These are phyloP conservation scores for Colletes collaris DNA, from an alignment of 2,888 invertebrate species.

Conservation along the genomic window DNA sequence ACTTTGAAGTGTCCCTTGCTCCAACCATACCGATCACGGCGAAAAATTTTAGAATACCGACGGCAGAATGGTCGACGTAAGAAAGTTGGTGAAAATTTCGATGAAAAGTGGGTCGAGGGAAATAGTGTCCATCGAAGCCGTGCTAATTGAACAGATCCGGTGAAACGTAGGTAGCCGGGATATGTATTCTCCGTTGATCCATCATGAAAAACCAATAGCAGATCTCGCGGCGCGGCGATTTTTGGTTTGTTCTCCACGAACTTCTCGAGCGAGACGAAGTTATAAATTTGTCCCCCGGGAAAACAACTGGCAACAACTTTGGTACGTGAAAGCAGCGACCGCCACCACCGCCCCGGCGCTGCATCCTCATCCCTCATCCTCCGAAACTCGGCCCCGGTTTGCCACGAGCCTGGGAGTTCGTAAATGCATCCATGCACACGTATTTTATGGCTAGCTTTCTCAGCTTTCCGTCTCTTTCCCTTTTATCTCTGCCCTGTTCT, in stretches of 20 bases:
- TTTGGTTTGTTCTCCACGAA: slow-evolving; percentile 52
- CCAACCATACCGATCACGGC: too few relatives aligned
- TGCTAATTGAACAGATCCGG: slow-evolving; percentile 66
- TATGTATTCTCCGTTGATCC: slow-evolving; percentile 21
- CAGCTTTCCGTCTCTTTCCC: slow-evolving; percentile 38
- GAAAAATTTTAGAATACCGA: too few relatives aligned
- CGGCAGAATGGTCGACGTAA: too few relatives aligned
- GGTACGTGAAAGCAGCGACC: slow-evolving; percentile 21
- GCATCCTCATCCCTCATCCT: slow-evolving; percentile 51
- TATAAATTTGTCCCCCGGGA: slow-evolving; percentile 73
- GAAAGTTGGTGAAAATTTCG: slow-evolving; percentile 23
- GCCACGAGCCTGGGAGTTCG: slow-evolving; percentile 59
- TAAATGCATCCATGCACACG: slow-evolving; percentile 78
- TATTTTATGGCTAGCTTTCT: slow-evolving; percentile 75
- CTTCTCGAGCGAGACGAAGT: slow-evolving; percentile 63
- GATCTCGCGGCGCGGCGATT: slow-evolving; percentile 41
- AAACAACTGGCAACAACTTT: slow-evolving; percentile 71
- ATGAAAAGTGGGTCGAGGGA: slow-evolving; percentile 55
- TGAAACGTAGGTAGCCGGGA: neutral
- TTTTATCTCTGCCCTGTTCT: slow-evolving; percentile 6
- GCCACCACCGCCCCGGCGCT: slow-evolving; percentile 26
- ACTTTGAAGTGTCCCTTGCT: too few relatives aligned
- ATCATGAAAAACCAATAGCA: slow-evolving; percentile 33
- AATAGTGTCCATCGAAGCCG: slow-evolving; percentile 33
- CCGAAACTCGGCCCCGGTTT: slow-evolving; percentile 41